Conservation (phyloP, 2,888 invertebrate species). For the Gymnosoma rotundatum region DNA sequence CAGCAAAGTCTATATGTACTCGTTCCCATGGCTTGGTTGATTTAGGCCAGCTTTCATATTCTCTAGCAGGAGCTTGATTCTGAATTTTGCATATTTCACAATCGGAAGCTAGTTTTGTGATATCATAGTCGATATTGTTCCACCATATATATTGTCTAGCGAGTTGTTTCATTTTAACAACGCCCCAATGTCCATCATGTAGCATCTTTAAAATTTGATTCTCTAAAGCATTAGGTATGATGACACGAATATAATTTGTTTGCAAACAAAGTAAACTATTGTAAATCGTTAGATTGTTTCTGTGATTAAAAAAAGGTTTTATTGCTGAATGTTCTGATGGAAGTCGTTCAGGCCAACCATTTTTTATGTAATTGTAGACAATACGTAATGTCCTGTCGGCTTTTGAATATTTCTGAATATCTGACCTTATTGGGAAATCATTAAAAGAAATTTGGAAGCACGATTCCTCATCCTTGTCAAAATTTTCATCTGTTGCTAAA, state of each 20-base stretch:
- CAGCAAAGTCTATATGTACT: not conserved
- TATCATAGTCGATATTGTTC: no score
- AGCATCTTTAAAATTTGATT: not conserved
- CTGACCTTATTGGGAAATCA: slow-evolving; percentile 13
- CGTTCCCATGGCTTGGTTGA: not conserved
- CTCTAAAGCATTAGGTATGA: not conserved
- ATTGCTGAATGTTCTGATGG: not conserved
- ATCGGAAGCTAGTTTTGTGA: not conserved
- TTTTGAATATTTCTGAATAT: not conserved
- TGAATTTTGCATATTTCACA: not conserved
- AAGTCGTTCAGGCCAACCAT: not conserved
- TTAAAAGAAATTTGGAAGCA: slow-evolving; percentile 32
- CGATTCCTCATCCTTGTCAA: slow-evolving; percentile 55
- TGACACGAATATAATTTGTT: not conserved
- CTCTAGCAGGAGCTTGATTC: no score
- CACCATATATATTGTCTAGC: no score
- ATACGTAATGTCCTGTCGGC: not conserved
- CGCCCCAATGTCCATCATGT: no score
- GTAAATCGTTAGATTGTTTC: not conserved
- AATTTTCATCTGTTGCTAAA: slow-evolving; percentile 43
- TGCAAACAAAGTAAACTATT: not conserved
- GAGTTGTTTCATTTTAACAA: no score
- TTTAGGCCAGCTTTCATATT: no score
- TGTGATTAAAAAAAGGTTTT: no score
- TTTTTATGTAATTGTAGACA: not conserved